These are phyloP conservation scores for Serrognathus titanus DNA, from an alignment of 2,888 invertebrate genomes.

Conservation along the genomic window DNA sequence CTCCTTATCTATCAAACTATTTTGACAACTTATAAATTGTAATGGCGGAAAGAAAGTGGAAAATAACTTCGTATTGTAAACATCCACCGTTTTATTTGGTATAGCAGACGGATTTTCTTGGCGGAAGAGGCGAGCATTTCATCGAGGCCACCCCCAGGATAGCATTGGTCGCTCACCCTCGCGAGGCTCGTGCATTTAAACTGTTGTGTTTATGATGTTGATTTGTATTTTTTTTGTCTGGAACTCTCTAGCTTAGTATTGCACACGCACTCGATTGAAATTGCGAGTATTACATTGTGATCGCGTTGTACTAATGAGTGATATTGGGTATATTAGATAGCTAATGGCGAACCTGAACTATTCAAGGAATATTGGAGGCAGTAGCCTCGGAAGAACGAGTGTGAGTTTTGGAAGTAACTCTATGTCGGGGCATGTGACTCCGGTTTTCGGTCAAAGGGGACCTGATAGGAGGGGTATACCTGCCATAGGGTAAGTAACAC, in stretches of 20 bases:
- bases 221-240: conserved; percentile 38
- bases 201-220: conserved; percentile 35
- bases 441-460: conserved; percentile 77
- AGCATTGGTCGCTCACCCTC: conserved; percentile 30
- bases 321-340: conserved; percentile 50
- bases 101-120: conserved; percentile 31
- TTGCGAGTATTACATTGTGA: conserved; percentile 12
- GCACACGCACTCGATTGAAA: conserved; percentile 10
- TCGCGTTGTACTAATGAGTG: conserved; percentile 46
- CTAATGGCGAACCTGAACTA: conserved; percentile 92
- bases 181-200: conserved; percentile 34
- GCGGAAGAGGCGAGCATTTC: conserved; percentile 16
- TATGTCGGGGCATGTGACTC: conserved; percentile 73
- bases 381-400: conserved; percentile 64
- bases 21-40: conserved; percentile 27
- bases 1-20: background rate
- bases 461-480: conserved; percentile 70
- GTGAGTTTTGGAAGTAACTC: conserved; percentile 65
- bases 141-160: conserved; percentile 21
- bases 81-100: conserved; percentile 37
- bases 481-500: conserved; percentile 47
- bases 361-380: conserved; percentile 85
- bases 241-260: conserved; percentile 26
- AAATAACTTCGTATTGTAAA: conserved; percentile 47
- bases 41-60: conserved; percentile 49